Conservation (phyloP, 2,113 vertebrate species). For the Blennius ocellaris region DNA sequence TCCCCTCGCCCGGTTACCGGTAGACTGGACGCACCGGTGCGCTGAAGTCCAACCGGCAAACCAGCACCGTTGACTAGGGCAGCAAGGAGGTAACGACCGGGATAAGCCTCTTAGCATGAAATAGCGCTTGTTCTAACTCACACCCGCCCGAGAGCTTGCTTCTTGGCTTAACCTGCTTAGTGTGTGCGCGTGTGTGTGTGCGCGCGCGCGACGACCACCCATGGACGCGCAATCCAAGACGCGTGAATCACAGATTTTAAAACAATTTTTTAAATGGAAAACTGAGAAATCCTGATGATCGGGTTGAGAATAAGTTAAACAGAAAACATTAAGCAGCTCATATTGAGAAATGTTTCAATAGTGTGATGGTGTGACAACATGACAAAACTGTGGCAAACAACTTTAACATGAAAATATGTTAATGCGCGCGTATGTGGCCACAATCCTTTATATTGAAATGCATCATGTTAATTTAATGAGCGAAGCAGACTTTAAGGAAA, state of each 20-base stretch:
- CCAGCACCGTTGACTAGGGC: slow-evolving; percentile 18
- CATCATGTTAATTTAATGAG: too few relatives aligned
- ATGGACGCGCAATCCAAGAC: neutral
- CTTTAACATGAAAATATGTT: too few relatives aligned
- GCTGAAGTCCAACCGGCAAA: slow-evolving; percentile 16
- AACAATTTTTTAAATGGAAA: too few relatives aligned
- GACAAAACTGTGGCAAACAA: too few relatives aligned
- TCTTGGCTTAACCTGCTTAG: slow-evolving; percentile 37
- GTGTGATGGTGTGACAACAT: too few relatives aligned
- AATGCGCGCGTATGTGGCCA: too few relatives aligned
- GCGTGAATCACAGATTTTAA: too few relatives aligned
- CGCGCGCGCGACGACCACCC: slow-evolving; percentile 15
- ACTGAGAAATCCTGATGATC: neutral
- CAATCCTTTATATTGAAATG: too few relatives aligned
- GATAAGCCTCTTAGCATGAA: slow-evolving; percentile 81
- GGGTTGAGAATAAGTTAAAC: neutral
- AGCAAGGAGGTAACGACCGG: slow-evolving; percentile 33
- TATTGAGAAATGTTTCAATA: neutral
- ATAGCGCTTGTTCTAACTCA: slow-evolving; percentile 60
- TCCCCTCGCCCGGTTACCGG: neutral
- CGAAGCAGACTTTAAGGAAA: too few relatives aligned
- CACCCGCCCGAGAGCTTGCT: neutral
- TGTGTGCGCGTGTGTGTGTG: neutral
- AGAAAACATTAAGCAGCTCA: slow-evolving; percentile 9
- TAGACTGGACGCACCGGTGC: neutral